These are phyloP conservation scores for Columbina picui DNA, from an alignment of 2,113 vertebrate genomes.

Conservation along the genomic window DNA sequence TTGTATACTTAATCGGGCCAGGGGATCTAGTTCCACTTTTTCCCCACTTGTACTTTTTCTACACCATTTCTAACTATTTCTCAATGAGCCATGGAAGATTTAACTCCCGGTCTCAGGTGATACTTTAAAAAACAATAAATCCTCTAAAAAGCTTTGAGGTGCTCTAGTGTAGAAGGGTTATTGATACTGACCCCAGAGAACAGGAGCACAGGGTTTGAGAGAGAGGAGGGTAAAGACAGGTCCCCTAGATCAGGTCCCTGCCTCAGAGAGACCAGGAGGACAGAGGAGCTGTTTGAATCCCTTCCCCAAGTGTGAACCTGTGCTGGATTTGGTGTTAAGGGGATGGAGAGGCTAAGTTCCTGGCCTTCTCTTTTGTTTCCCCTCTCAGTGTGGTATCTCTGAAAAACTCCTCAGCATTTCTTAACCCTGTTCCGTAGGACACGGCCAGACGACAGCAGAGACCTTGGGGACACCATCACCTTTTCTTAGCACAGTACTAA, in stretches of 20 bases:
- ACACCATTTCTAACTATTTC: neutral
- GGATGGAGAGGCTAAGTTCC: neutral
- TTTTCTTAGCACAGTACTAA: neutral
- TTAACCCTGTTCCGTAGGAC: constrained; percentile 27
- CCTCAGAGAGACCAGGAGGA: neutral
- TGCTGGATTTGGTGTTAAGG: neutral
- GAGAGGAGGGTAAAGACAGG: neutral
- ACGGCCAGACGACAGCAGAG: neutral
- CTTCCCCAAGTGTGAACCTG: neutral
- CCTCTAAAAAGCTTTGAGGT: neutral
- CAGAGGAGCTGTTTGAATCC: neutral
- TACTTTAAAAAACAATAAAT: neutral
- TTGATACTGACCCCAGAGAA: neutral
- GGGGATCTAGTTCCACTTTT: neutral
- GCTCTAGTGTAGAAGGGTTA: neutral
- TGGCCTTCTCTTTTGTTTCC: neutral
- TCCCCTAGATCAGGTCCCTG: neutral
- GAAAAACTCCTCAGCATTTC: neutral
- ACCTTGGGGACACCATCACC: neutral
- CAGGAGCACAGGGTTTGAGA: neutral
- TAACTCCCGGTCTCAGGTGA: neutral
- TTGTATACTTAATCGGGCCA: neutral
- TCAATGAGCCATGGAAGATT: neutral
- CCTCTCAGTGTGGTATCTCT: neutral
- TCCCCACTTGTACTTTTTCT: neutral